phyloP scores from a whole-genome alignment of 2,113 vertebrate genomes.

The Hystrix cristata region DNA sequence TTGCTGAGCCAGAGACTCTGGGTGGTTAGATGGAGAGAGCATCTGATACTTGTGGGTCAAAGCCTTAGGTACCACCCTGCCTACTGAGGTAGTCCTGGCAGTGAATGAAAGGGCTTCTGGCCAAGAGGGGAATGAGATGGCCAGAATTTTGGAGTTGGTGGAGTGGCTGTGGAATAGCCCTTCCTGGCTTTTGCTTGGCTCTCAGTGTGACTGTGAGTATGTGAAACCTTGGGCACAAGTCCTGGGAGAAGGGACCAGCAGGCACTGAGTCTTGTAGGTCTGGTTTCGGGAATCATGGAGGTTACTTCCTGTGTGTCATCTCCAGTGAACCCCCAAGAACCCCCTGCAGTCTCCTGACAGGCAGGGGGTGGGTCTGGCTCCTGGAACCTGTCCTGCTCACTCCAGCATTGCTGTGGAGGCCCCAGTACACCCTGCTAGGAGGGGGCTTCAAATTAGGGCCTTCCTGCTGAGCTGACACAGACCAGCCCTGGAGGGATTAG shows the following conservation, averaged over 20 bases:
- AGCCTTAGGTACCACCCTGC: background rate
- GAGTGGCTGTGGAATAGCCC: background rate
- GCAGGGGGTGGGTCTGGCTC: background rate
- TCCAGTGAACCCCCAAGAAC: background rate
- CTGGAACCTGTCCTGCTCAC: background rate
- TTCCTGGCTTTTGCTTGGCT: background rate
- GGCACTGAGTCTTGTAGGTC: background rate
- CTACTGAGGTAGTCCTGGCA: background rate
- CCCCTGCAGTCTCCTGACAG: background rate
- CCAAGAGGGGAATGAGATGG: background rate
- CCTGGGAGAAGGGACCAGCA: background rate
- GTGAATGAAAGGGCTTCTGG: background rate
- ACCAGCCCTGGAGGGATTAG: background rate
- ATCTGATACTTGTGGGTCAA: constrained; percentile 13
- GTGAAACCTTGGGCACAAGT: background rate
- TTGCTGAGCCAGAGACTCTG: background rate
- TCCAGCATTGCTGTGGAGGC: background rate
- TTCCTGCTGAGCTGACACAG: background rate
- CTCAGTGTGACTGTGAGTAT: background rate
- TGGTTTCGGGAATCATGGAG: background rate
- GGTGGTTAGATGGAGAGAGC: background rate
- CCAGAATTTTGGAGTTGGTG: background rate
- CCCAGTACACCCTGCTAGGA: background rate
- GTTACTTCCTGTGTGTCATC: background rate
- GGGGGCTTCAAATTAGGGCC: background rate